Base-by-base conservation (phyloP, 2,888 invertebrate genomes). In the Drosophila merina region DNA sequence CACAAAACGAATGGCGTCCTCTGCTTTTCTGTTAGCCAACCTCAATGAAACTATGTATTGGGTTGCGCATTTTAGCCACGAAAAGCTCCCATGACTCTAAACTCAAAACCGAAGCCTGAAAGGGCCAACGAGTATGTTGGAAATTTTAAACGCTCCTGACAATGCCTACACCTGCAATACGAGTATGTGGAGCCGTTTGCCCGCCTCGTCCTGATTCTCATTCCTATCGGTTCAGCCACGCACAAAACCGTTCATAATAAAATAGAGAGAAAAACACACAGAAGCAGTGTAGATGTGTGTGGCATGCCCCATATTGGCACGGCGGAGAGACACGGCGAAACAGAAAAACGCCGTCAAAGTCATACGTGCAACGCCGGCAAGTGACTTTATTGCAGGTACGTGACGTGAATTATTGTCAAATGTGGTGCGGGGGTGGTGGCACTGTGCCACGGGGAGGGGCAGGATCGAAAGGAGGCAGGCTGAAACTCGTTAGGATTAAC, bases 401-500 rank as follows among this genome's bases (percentile, higher is more conserved):
- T 87, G 87, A 83, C 79, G 87, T 87, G 87, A 87, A 87, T 88
- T 88, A 87, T 88, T 88, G 87, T 79, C 80, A 80, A 75, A 76
- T 77, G 68, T 71, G 48, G 42, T 10, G 51, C 7, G 45, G 44
- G 45, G 70, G 26, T 33, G 40, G 28, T n/a, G 10, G 26, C 12
- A 28, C 28, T 5, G 5, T 28, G 20, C 20, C 28, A 28, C 28
- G 28, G 28, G 28, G 28, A 6, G 28, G 6, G 28, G 28, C 28
- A 28, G 50, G 38, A 26, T 26, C 12, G 14, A 42, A 31, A n/a
- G 28, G 6, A 9, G 54, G 40, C n/a, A 20, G 67, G 69, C 66
- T 73, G 76, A 86, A 87, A 87, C 88, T 85, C 85, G 88, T 85
- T 85, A 86, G 88, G 86, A 87, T 85, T 85, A 86, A 86, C 85